Evolutionary conservation across 2,113 vertebrate genomes (phyloP).

Genomic region (Cyanoliseus patagonus): DNA sequence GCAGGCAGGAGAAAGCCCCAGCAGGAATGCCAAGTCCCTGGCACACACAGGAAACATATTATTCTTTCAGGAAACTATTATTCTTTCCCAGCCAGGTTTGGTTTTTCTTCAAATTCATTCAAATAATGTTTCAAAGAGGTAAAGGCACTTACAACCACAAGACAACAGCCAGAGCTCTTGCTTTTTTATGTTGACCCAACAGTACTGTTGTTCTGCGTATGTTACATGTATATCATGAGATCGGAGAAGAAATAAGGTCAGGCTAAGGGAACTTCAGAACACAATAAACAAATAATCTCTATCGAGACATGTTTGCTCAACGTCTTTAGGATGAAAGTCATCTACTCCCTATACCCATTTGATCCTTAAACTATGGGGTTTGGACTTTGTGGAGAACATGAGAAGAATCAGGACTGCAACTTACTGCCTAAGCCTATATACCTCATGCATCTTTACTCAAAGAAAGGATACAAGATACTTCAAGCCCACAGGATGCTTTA

Average conservation of each 20-base stretch:
- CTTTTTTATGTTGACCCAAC: not conserved
- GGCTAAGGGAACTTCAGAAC: not conserved
- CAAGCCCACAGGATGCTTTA: not conserved
- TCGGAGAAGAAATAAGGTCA: not conserved
- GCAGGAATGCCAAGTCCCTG: not conserved
- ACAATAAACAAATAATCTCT: not conserved
- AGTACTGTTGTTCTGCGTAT: not conserved
- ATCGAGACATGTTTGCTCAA: not conserved
- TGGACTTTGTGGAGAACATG: not conserved
- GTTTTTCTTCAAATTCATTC: not conserved
- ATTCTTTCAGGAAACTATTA: not conserved
- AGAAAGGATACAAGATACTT: not conserved
- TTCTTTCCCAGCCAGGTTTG: not conserved
- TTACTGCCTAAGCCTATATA: not conserved
- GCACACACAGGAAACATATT: not conserved
- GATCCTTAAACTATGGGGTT: not conserved
- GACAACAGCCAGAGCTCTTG: not conserved
- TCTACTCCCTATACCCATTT: not conserved
- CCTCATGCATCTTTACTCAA: not conserved
- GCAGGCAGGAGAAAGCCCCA: constrained; percentile 4
- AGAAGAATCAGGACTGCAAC: not conserved
- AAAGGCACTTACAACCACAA: not conserved
- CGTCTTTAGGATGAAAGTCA: not conserved
- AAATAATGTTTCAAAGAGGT: not conserved
- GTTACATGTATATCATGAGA: not conserved